phyloP scores from a whole-genome alignment of 1,140 invertebrate species.

The Hirudo medicinalis region DNA sequence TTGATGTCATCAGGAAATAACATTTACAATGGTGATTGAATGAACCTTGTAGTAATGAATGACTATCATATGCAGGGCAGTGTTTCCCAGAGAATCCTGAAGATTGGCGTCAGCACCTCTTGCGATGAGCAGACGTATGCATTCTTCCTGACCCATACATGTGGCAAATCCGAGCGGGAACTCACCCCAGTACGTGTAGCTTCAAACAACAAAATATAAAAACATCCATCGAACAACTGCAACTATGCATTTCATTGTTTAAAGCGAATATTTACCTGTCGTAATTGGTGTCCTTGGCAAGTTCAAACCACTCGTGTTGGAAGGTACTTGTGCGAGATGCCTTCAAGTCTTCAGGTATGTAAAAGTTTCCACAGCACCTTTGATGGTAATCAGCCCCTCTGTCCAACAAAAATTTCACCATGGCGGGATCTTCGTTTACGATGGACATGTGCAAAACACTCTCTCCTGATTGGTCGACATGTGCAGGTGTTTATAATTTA shows the following conservation, averaged over 20 bases:
- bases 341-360: constrained; percentile 94
- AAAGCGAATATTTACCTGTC: constrained; percentile 62
- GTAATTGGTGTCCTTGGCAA: constrained; percentile 71
- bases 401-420: constrained; percentile 89
- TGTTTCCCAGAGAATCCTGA: constrained; percentile 95
- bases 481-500: too few species aligned
- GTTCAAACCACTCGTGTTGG: constrained; percentile 81
- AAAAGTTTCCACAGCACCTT: constrained; percentile 82
- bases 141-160: constrained; percentile 90
- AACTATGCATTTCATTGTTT: too few species aligned
- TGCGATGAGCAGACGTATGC: constrained; percentile 79
- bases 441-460: constrained; percentile 77
- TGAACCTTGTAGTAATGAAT: constrained; percentile 83
- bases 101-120: constrained; percentile 83
- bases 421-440: constrained; percentile 90
- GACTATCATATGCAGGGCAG: constrained; percentile 86
- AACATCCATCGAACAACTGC: too few species aligned
- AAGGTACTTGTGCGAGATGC: constrained; percentile 66
- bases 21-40: neutral
- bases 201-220: too few species aligned
- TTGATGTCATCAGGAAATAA: too few species aligned
- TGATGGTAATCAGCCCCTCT: constrained; percentile 70
- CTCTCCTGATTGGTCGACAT: constrained; percentile 31
- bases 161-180: constrained; percentile 91
- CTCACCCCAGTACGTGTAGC: constrained; percentile 93